A percentile compares a stretch with the other conserved stretches of the same genome.
phyloP scores from a whole-genome alignment of 2,113 vertebrate genomes.

The Hystrix cristata region DNA sequence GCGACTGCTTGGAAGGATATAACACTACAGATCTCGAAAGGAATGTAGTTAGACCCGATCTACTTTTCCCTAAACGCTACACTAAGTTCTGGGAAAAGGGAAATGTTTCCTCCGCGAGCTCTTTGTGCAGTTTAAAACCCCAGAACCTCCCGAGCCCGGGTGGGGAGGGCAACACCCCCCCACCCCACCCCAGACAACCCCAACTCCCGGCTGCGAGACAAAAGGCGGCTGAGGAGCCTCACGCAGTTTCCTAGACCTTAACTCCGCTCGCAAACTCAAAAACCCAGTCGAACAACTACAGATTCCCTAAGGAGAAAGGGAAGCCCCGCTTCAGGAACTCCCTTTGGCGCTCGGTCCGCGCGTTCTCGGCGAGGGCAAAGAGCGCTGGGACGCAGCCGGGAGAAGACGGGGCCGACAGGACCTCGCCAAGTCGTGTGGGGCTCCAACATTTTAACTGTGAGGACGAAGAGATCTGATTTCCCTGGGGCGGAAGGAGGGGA shows the following conservation, averaged over 20 bases:
- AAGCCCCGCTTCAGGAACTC: neutral
- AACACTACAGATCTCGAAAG: constrained; percentile 25
- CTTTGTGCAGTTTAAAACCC: neutral
- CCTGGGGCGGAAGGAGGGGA: neutral
- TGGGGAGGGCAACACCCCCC: neutral
- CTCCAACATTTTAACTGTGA: constrained; percentile 13
- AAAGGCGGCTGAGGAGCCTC: constrained; percentile 54
- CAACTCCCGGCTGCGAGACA: neutral
- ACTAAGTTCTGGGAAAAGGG: neutral
- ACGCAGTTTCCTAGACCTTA: neutral
- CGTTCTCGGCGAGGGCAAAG: neutral
- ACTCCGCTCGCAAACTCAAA: neutral
- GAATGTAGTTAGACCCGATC: constrained; percentile 48
- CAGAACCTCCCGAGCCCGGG: neutral
- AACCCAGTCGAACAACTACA: neutral
- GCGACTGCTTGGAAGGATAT: neutral
- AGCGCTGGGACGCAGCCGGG: neutral
- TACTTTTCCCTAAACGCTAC: constrained; percentile 53
- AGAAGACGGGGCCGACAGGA: neutral
- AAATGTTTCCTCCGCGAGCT: neutral
- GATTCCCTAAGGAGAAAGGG: neutral
- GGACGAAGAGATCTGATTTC: constrained; percentile 59
- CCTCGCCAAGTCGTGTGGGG: constrained; percentile 69
- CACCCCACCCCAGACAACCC: neutral
- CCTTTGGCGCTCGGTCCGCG: neutral